phyloP scores from a whole-genome alignment of 2,888 invertebrate genomes.

The Calameuta filiformis region DNA sequence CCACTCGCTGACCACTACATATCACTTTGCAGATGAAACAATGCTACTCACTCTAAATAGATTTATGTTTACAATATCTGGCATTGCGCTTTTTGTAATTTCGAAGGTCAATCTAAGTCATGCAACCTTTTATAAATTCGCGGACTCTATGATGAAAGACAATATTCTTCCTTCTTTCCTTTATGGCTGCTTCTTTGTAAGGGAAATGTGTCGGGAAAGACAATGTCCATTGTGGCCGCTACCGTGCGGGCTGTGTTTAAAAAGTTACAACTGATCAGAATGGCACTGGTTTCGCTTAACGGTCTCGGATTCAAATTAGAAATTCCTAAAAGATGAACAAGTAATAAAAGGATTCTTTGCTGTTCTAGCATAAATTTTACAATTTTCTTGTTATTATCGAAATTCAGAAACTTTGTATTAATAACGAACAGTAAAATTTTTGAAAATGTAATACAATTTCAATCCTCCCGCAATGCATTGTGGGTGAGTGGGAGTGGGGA shows the following conservation, averaged over 20 bases:
- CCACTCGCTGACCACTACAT: neutral
- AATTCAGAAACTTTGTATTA: neutral
- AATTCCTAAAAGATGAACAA: neutral
- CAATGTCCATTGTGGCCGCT: neutral
- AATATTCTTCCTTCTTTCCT: too few species aligned
- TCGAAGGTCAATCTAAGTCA: neutral
- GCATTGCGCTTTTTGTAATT: neutral
- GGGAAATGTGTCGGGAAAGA: too few species aligned
- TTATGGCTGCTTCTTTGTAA: too few species aligned
- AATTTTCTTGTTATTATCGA: neutral
- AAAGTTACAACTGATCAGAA: neutral
- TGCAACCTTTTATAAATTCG: neutral
- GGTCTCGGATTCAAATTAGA: neutral
- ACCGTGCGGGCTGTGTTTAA: neutral
- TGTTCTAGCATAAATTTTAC: neutral
- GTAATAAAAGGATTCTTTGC: neutral
- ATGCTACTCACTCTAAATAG: neutral
- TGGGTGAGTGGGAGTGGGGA: neutral
- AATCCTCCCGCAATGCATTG: neutral
- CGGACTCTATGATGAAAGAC: neutral
- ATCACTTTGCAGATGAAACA: neutral
- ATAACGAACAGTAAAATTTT: neutral
- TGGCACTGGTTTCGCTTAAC: neutral
- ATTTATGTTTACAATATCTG: neutral
- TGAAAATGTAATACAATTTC: neutral